Conservation (phyloP, 1,140 invertebrate genomes). For the Caerostris extrusa region DNA sequence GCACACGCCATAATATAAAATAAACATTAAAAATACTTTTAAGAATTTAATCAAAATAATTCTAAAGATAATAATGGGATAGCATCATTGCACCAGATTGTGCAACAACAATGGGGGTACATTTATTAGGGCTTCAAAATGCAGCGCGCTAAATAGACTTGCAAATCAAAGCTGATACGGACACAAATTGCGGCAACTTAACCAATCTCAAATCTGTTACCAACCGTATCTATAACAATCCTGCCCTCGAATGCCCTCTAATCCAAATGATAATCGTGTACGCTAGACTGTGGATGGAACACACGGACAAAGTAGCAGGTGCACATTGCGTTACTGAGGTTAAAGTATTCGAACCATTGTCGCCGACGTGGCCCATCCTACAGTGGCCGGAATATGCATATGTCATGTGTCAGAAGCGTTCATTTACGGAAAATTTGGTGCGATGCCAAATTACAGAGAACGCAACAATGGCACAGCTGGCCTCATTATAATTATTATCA, state of each 20-base stretch:
- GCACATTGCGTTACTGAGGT: constrained; percentile 20
- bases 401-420: constrained; percentile 59
- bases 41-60: too few species aligned
- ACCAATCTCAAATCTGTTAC: not conserved
- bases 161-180: not conserved
- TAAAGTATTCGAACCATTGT: constrained; percentile 17
- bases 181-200: not conserved
- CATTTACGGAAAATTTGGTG: constrained; percentile 71
- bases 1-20: too few species aligned
- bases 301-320: not conserved
- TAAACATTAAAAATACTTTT: too few species aligned
- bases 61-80: too few species aligned
- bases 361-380: not conserved
- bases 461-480: constrained; percentile 62
- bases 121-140: too few species aligned
- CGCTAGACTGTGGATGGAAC: not conserved
- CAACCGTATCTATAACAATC: not conserved
- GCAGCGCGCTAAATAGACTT: too few species aligned
- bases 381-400: constrained; percentile 50
- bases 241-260: constrained; percentile 4
- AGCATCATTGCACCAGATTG: too few species aligned
- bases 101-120: too few species aligned
- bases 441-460: constrained; percentile 64
- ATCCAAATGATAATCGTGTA: constrained; percentile 14
- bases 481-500: constrained; percentile 70